Percentiles rank a stretch among this genome's conserved stretches.
Conservation (phyloP, 2,888 invertebrate genomes). For the Drosophila diplacantha region DNA sequence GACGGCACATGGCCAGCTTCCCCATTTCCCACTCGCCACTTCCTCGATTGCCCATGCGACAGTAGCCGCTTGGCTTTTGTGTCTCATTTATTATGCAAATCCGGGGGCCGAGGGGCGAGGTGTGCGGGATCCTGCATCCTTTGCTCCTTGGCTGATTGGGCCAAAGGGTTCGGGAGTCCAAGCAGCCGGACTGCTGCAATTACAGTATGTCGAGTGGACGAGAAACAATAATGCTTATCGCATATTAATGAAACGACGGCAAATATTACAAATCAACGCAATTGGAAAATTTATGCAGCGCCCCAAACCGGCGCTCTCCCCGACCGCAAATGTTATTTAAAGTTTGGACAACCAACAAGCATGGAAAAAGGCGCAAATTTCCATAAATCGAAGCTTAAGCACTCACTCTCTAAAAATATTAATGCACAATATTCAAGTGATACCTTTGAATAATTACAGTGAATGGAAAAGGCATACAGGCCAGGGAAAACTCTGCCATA, state of each 20-base stretch:
- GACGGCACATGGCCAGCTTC: constrained; percentile 59
- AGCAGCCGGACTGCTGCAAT: constrained; percentile 18
- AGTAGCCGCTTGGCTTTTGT: constrained; percentile 70
- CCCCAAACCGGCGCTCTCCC: background rate
- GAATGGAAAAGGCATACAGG: background rate
- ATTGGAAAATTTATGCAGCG: constrained; percentile 34
- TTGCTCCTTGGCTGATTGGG: constrained; percentile 29
- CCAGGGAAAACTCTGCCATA: background rate
- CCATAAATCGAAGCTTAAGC: constrained; percentile 4
- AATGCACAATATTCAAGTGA: background rate
- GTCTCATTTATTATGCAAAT: constrained; percentile 72
- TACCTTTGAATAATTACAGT: background rate
- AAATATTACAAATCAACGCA: constrained; percentile 48
- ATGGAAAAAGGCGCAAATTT: background rate
- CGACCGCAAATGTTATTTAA: constrained; percentile 18
- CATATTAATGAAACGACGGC: constrained; percentile 38
- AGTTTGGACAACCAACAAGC: constrained; percentile 14
- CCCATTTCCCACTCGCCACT: constrained; percentile 1
- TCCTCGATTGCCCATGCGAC: constrained; percentile 58
- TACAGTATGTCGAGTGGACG: constrained; percentile 13
- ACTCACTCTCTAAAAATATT: background rate
- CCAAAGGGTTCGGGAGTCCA: constrained; percentile 32
- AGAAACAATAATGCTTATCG: constrained; percentile 41
- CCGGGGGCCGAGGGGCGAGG: constrained; percentile 25
- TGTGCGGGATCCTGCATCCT: constrained; percentile 1